Evolutionary conservation across 2,113 vertebrate species (phyloP), one percentile per base, ranked within the genome.

Genomic region (Callaeas wilsoni): DNA sequence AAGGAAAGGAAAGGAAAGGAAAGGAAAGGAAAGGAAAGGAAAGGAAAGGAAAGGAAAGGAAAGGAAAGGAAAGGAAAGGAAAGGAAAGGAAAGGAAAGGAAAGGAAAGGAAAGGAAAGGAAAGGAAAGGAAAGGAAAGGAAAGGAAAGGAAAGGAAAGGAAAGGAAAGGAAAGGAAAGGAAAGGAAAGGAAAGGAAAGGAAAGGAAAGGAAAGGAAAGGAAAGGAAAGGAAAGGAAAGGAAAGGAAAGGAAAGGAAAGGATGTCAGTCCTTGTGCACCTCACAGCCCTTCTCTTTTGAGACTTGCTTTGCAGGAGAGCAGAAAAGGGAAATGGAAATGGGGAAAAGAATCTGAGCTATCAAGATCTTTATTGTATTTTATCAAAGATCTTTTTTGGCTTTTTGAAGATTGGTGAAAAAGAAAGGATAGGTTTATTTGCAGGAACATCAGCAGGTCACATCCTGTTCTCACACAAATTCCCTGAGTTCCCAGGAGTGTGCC

Each of bases 301-400:
- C 17, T 75, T 44, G 25, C 6, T 64, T 44, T 47, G 59, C 26
- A 46, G 30, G 57, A 0, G 4, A 52, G 35, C 33, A 35, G 14
- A 37, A 78, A 73, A 68, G 8, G 14, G 32, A 68, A 22, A 26
- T 19, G 25, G n/a, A 71, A 68, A 50, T 3, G 16, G 30, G 30
- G 10, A 59, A 84, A 93, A 73, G 23, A 59, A 47, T 39, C 23
- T 18, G 30, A 81, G 57, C 23, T 35, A 16, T 37, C 12, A 7
- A 1, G 0, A 11, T 42, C 49, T 41, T 16, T 8, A 26, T 7
- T 57, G 6, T 8, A 23, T 29, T 22, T 42, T 4, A 11, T 29
- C 18, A 30, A 12, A 12, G 2, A 4, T 6, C 6, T 18, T 59
- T 53, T 17, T 25, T 2, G 3, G 5, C 33, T 35, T 22, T 71